Evolutionary conservation across 2,888 invertebrate genomes (phyloP).

Genomic region (Troilus luridus): DNA sequence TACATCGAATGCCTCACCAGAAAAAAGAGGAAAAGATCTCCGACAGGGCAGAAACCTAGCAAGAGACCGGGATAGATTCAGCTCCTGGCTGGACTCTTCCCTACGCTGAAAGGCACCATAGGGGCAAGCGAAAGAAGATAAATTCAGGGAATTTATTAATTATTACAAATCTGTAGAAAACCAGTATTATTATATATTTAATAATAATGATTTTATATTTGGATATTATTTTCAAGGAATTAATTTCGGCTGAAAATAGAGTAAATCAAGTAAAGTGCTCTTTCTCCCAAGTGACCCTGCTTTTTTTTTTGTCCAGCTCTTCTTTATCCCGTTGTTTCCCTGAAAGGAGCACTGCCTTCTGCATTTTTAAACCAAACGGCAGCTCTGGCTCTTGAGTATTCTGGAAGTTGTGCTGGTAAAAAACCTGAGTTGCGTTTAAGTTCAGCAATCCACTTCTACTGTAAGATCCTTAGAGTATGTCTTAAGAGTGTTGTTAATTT

Average conservation of each 20-base stretch:
- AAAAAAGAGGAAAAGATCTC: too few relatives aligned
- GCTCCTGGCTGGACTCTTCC: too few relatives aligned
- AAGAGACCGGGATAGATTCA: too few relatives aligned
- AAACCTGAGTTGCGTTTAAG: background rate
- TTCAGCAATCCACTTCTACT: background rate
- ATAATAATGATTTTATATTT: background rate
- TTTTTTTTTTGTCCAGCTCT: background rate
- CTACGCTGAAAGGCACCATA: too few relatives aligned
- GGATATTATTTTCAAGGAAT: background rate
- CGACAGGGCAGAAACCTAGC: too few relatives aligned
- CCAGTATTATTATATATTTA: background rate
- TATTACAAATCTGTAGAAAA: too few relatives aligned
- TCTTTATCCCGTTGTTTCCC: background rate
- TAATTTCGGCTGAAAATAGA: background rate
- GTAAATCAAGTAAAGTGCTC: background rate
- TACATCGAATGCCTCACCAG: too few relatives aligned
- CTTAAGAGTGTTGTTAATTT: too few relatives aligned
- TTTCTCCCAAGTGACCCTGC: background rate
- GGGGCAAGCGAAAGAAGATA: too few relatives aligned
- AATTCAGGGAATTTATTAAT: too few relatives aligned
- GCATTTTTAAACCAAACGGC: background rate
- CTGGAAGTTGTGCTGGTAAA: background rate
- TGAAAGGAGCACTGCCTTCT: background rate
- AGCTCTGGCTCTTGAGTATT: background rate
- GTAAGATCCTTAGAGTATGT: too few relatives aligned